Percentiles rank a stretch among this genome's conserved stretches.
phyloP scores from a whole-genome alignment of 2,888 invertebrate species.

The Tromatobia lineatoria region DNA sequence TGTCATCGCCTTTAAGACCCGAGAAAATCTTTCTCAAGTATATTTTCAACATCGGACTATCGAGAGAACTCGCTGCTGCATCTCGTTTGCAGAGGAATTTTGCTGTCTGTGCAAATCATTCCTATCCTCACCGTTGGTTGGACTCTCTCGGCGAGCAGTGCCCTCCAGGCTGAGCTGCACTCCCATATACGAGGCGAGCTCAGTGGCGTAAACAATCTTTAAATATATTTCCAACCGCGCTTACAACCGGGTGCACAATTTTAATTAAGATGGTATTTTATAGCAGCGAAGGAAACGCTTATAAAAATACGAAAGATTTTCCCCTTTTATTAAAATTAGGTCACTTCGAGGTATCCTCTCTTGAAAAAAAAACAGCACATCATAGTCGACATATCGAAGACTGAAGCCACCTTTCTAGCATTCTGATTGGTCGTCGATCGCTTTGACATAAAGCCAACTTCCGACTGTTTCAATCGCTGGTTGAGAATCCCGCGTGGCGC shows the following conservation, averaged over 20 bases:
- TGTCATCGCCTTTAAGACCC: background rate
- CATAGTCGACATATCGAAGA: no score
- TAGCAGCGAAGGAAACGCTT: slow-evolving; percentile 1
- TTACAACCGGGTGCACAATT: slow-evolving; percentile 29
- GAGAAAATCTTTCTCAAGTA: slow-evolving; percentile 16
- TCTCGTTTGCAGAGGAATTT: slow-evolving; percentile 39
- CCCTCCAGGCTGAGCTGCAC: slow-evolving; percentile 17
- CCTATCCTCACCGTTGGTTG: slow-evolving; percentile 42
- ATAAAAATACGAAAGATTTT: background rate
- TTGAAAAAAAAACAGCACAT: no score
- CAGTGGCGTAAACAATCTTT: slow-evolving; percentile 28
- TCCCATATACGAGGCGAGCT: background rate
- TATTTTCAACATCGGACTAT: slow-evolving; percentile 13
- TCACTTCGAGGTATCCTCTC: no score
- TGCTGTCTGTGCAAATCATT: slow-evolving; percentile 38
- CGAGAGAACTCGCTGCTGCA: slow-evolving; percentile 14
- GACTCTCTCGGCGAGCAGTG: slow-evolving; percentile 27
- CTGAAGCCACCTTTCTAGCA: no score
- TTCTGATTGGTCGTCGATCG: no score
- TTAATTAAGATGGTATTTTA: slow-evolving; percentile 51
- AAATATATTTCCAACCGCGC: slow-evolving; percentile 20
- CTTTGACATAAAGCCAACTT: no score
- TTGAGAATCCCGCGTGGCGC: no score
- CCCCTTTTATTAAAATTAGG: no score
- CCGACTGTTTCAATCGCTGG: no score